A percentile compares a stretch with the other conserved stretches of the same genome.
phyloP scores from a whole-genome alignment of 2,113 vertebrate species.

The Anser brachyrhynchus region DNA sequence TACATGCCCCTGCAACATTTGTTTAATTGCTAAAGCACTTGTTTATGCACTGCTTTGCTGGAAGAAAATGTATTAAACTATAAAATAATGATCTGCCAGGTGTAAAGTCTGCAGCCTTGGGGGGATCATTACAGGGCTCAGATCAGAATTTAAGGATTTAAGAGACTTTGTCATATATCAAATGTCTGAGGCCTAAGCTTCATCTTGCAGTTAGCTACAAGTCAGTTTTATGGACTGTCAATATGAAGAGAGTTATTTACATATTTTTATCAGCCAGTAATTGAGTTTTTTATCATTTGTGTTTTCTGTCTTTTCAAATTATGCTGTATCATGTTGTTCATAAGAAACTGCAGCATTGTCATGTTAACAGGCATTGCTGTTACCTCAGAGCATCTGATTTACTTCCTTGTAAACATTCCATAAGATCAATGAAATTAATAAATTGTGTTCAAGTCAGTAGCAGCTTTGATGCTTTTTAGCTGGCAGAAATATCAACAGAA shows the following conservation, averaged over 20 bases:
- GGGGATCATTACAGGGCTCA: neutral
- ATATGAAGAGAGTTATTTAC: constrained; percentile 27
- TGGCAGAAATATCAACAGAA: neutral
- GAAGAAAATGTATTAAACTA: constrained; percentile 37
- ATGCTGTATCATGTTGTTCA: neutral
- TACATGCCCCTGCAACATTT: constrained; percentile 33
- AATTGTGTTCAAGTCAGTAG: neutral
- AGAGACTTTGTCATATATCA: constrained; percentile 25
- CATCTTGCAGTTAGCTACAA: neutral
- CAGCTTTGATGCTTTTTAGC: neutral
- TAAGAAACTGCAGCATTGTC: neutral
- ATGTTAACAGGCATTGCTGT: constrained; percentile 15
- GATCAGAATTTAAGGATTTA: constrained; percentile 14
- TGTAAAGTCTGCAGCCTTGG: constrained; percentile 13
- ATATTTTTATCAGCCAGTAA: constrained; percentile 58
- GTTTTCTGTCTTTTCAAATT: constrained; percentile 55
- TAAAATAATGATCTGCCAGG: constrained; percentile 51
- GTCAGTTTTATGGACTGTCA: constrained; percentile 29
- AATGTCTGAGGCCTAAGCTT: neutral
- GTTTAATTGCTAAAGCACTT: constrained; percentile 61
- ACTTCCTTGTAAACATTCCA: neutral
- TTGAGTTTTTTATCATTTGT: constrained; percentile 46
- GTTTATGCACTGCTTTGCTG: constrained; percentile 32
- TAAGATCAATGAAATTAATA: constrained; percentile 51
- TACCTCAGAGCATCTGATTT: constrained; percentile 44